Percentiles rank a stretch among this genome's conserved stretches.
These are phyloP conservation scores for Dicyrtomina minuta DNA, from an alignment of 2,888 invertebrate species.

Conservation along the genomic window DNA sequence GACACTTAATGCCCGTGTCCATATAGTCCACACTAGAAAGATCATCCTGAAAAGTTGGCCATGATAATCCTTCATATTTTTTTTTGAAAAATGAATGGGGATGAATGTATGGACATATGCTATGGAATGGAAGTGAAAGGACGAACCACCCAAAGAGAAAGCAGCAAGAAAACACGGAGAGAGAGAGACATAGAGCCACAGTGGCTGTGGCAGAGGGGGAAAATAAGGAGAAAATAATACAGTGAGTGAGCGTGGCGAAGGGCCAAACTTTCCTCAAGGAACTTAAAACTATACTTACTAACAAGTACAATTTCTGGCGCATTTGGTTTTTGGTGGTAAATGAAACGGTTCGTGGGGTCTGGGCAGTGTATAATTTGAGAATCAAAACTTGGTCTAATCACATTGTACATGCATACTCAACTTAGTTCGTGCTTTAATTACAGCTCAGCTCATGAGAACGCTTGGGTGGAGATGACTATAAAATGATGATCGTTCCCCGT, in stretches of 20 bases:
- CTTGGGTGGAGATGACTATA: neutral
- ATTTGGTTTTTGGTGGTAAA: slow-evolving; percentile 19
- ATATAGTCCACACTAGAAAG: too few species aligned
- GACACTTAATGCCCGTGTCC: too few species aligned
- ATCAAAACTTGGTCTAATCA: slow-evolving; percentile 12
- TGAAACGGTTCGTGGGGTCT: slow-evolving; percentile 21
- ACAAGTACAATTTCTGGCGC: too few species aligned
- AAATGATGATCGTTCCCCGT: neutral
- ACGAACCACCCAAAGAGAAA: too few species aligned
- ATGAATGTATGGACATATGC: too few species aligned
- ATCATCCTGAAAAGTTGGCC: too few species aligned
- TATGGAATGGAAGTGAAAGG: too few species aligned
- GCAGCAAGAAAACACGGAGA: neutral
- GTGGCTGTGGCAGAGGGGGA: too few species aligned
- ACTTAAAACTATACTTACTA: too few species aligned
- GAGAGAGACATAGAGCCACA: neutral
- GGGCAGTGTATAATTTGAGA: slow-evolving; percentile 1
- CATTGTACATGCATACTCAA: slow-evolving; percentile 14
- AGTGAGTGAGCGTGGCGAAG: slow-evolving; percentile 13
- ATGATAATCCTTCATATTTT: too few species aligned
- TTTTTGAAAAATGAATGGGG: too few species aligned
- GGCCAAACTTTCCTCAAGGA: slow-evolving; percentile 14
- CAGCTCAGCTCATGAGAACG: too few species aligned
- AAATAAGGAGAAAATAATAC: neutral
- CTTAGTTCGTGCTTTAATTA: neutral